Base-by-base conservation (phyloP, 2,797 vertebrate genomes). In the Hippocampus kuda region DNA sequence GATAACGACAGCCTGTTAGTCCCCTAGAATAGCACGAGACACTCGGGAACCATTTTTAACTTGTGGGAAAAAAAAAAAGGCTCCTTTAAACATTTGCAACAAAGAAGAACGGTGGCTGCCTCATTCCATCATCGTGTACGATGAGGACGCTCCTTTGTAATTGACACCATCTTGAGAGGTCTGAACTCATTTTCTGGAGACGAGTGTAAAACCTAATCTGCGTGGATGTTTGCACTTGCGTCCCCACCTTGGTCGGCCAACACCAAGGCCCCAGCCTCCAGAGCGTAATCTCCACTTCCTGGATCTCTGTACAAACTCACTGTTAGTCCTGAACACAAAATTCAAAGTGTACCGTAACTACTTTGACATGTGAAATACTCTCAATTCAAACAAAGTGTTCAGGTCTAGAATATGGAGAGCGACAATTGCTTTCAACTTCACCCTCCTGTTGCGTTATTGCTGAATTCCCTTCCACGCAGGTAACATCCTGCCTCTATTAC, bases 231-330 rank as follows among this genome's bases (percentile, higher is more conserved):
- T 18, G 5, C 16, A 18, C 15, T 60, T 60, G 44, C 9, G 34
- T 70, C 63, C 66, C 16, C 69, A 89, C 87, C 86, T 81, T 89
- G 87, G 63, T 89, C 87, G 75, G 94, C 94, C 80, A 99, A 90
- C 67, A 99, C 94, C 68, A 99, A 88, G 27, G 96, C 97, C 71
- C 97, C 97, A 9, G 95, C 97, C 89, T 99, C 97, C 75, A 99
- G 87, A 68, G 95, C 92, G 79, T 94, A 98, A 79, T 99, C 97
- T 72, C 96, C 97, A 73, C 94, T 93, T 66, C 91, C 90, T 7
- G 92, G 83, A 53, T 99, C 97, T 87, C 94, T 91, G 72, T 92
- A 95, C 78, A 99, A 89, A 18, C 92, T 98, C 54, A 99, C 97
- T 0, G 97, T 99, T 70, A 99, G 85, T 67, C 97, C 97, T 89